Conservation (phyloP, 2,797 vertebrate species). For the Ficedula albicollis region DNA sequence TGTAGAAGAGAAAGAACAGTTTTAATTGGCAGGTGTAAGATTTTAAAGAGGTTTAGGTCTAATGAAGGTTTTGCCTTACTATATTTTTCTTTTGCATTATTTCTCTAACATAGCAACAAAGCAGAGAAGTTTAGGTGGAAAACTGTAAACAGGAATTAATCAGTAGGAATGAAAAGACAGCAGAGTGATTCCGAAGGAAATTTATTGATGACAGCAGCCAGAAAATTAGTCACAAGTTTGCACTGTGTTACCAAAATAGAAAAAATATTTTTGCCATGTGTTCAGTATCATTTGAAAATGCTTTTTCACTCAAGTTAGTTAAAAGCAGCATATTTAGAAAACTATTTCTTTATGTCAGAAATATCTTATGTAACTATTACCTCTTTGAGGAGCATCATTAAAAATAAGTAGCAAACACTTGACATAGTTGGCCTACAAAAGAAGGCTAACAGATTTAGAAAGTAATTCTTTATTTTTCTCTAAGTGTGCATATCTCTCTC, state of each 20-base stretch:
- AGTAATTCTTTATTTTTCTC: neutral
- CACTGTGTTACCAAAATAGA: neutral
- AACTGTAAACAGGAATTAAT: slow-evolving; percentile 4
- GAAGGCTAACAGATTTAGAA: neutral
- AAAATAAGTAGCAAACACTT: neutral
- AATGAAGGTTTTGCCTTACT: neutral
- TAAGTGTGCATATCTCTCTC: neutral
- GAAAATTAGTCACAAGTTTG: slow-evolving; percentile 34
- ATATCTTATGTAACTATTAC: neutral
- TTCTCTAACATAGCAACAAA: neutral
- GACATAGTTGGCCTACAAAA: neutral
- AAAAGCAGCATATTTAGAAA: neutral
- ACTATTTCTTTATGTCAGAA: neutral
- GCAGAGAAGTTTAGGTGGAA: neutral
- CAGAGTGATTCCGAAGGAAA: neutral
- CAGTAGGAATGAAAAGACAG: neutral
- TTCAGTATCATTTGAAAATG: slow-evolving; percentile 3
- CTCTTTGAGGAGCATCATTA: neutral
- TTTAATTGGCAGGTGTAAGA: neutral
- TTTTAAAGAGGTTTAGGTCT: neutral
- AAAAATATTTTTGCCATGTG: neutral
- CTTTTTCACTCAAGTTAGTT: neutral
- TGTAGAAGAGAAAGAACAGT: neutral
- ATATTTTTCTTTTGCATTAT: neutral
- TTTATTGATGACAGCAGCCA: neutral